Evolutionary conservation across 2,888 invertebrate genomes (phyloP), one percentile per base, ranked within the genome.

Genomic region (Kuschelorhynchus macadamiae): DNA sequence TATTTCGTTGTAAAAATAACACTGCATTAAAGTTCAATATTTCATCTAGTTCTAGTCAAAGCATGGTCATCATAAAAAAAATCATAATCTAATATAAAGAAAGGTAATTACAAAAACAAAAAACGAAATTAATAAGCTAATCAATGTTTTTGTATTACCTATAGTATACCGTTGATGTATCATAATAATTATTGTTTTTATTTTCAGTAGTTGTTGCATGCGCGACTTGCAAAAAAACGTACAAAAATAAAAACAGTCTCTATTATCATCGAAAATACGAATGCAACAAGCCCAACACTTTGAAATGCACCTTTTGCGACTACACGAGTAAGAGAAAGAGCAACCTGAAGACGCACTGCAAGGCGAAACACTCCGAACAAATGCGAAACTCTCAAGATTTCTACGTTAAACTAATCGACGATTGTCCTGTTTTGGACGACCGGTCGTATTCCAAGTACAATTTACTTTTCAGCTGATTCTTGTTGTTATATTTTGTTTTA

Each of bases 251-350:
- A 56, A 74, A 74, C 12, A 73, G 74, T 1, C 44, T 77, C 49
- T 73, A 72, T 5, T 59, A 75, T 25, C 78, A 80, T 55, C 74
- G 77, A 49, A 80, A 78, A 65, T 79, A 79, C 71, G 80, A 80
- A 56, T 81, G 80, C 67, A 77, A 77, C 5, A 78, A 79, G 59
- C 56, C 76, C 44, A 80, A 81, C 0, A 74, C 76, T 49, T 80
- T 81, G 52, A 75, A 74, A 18, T 82, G 81, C 66, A 72, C 76
- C 17, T 72, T 72, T 9, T 80, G 80, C 49, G 62, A 73, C 0
- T 80, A 79, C 60, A 50, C 65, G 5, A 75, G 75, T 14, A 75
- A 75, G 55, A 74, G 76, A 56, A 71, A 77, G 46, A 77, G 77
- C 7, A 77, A 77, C 60, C 76, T 79, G 66, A 78, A 79, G 41